Evolutionary conservation across 2,113 vertebrate genomes (phyloP).

Genomic region (Eleginops maclovinus): DNA sequence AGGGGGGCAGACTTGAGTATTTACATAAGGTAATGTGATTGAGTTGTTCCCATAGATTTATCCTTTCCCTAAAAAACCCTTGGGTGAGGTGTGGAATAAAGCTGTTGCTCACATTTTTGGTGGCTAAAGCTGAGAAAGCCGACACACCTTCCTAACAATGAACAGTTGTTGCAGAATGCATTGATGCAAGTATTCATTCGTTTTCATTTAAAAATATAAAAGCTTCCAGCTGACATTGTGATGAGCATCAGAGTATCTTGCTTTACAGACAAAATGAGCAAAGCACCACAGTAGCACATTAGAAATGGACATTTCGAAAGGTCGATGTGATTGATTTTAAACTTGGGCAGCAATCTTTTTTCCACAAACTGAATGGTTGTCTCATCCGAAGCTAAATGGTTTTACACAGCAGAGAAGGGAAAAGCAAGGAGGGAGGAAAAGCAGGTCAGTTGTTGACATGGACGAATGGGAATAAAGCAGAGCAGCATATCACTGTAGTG

Average conservation of each 20-base stretch:
- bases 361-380: slow-evolving; percentile 62
- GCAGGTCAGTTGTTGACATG: slow-evolving; percentile 82
- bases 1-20: slow-evolving; percentile 71
- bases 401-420: slow-evolving; percentile 66
- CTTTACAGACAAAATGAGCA: neutral
- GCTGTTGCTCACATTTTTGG: slow-evolving; percentile 50
- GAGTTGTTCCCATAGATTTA: slow-evolving; percentile 81
- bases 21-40: slow-evolving; percentile 86
- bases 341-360: slow-evolving; percentile 56
- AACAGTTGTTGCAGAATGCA: neutral
- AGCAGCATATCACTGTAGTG: slow-evolving; percentile 62
- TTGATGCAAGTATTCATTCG: neutral
- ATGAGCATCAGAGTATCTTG: slow-evolving; percentile 4
- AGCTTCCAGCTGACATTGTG: neutral
- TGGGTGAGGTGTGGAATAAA: slow-evolving; percentile 47
- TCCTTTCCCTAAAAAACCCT: slow-evolving; percentile 60
- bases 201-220: neutral
- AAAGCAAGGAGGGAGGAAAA: slow-evolving; percentile 67
- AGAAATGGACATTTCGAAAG: slow-evolving; percentile 66
- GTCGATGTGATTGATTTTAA: slow-evolving; percentile 74
- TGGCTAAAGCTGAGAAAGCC: slow-evolving; percentile 31
- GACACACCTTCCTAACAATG: neutral
- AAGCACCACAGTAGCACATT: slow-evolving; percentile 27
- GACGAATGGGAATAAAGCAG: slow-evolving; percentile 70
- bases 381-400: slow-evolving; percentile 75